Base-by-base conservation (phyloP, 1,140 invertebrate species). In the Ganaspis sp. region DNA sequence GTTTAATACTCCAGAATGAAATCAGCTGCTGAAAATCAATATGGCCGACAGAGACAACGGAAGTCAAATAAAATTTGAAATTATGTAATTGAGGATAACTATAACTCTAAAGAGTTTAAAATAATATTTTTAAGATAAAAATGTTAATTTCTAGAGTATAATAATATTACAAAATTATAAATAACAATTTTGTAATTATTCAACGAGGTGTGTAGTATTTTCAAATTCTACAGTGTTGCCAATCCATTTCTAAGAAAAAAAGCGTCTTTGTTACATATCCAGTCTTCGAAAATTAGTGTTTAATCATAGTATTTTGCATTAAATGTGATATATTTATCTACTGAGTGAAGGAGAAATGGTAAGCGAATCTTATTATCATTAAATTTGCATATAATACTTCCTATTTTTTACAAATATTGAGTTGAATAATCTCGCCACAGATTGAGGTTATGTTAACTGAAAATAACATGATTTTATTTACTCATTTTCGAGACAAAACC, bases 11-110 rank as follows among this genome's bases (percentile, higher is more conserved):
- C 72, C 45, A 26, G 58, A 23, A 49, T 53, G 9, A 64, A 64
- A 73, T 77, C 75, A 77, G 75, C 75, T 77, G 71, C 54, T 70
- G 21, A n/a, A n/a, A 64, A 64, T 64, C 23, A 64, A 64, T 34
- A 64, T 64, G 58, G 58, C 58, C 58, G 58, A 37, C 45, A 54
- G 26, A 9, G 12, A 80, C 73, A 21, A 80, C 54, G 23, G 64
- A 3, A 71, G 23, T 29, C 74, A 26, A 74, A 69, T 34, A 40
- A 45, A 58, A n/a, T 40, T 17, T 9, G 26, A 9, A 75, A 70
- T 9, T n/a, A 0, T 15, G 12, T 45, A 45, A 15, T 17, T 49
- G n/a, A 17, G 17, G 17, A 15, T 15, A 15, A 15, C 12, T 45
- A 4, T 45, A 15, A 1, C 4, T 0, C 6, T 15, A 49, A 4